These are phyloP conservation scores for Crenuchus spilurus DNA, from an alignment of 2,797 vertebrate species.

Conservation along the genomic window DNA sequence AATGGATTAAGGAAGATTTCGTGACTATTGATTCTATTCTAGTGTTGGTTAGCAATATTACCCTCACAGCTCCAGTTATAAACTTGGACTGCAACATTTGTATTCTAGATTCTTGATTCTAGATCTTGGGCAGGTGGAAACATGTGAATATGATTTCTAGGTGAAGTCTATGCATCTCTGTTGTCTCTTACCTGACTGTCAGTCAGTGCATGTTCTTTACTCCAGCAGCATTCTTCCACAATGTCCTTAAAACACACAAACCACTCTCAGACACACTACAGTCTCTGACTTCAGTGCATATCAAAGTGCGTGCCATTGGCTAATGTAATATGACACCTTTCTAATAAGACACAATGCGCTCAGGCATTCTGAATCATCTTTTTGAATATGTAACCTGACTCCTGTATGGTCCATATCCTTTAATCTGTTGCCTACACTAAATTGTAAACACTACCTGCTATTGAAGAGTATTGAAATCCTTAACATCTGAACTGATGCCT, in stretches of 20 bases:
- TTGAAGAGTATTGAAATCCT: background rate
- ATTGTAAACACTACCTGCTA: background rate
- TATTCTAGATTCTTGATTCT: background rate
- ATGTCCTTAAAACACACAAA: conserved; percentile 54
- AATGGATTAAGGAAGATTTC: no score
- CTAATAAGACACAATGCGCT: background rate
- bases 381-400: background rate
- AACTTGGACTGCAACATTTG: no score
- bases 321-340: conserved; percentile 2
- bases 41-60: no score
- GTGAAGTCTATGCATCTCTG: conserved; percentile 2
- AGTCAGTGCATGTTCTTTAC: conserved; percentile 71
- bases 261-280: background rate
- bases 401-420: background rate
- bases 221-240: conserved; percentile 57
- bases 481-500: background rate
- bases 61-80: no score
- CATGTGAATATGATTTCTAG: background rate
- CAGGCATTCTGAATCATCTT: background rate
- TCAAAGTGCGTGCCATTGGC: background rate
- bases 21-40: no score
- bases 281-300: background rate
- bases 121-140: no score
- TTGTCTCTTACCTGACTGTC: conserved; percentile 66
- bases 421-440: background rate